Conservation (phyloP, 2,888 invertebrate genomes). For the Leucozona laternaria region DNA sequence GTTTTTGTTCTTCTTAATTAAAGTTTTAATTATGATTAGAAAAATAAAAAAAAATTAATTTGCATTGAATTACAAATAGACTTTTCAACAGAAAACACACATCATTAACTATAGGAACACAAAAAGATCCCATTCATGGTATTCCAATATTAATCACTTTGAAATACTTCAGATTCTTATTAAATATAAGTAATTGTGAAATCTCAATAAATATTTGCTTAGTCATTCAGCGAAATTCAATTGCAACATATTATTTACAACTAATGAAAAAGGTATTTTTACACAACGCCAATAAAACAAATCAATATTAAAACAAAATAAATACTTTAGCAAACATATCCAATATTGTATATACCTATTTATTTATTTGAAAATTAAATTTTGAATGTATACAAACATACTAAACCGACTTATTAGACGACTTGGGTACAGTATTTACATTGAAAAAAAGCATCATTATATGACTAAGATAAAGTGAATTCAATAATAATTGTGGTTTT, state of each 20-base stretch:
- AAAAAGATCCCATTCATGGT: slow-evolving; percentile 9
- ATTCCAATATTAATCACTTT: not conserved
- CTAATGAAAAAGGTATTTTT: not conserved
- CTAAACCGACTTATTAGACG: not conserved
- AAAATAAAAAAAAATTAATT: too few species aligned
- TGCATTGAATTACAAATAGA: not conserved
- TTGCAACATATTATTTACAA: not conserved
- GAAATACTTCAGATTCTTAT: not conserved
- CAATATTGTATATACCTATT: not conserved
- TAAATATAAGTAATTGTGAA: slow-evolving; percentile 14
- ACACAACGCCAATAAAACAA: slow-evolving; percentile 5
- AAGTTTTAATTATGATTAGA: too few species aligned
- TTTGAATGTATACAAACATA: not conserved
- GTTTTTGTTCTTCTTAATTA: too few species aligned
- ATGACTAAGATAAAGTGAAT: slow-evolving; percentile 15
- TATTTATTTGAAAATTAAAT: not conserved
- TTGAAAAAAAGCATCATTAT: not conserved
- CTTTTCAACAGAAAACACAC: not conserved
- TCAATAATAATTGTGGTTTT: not conserved
- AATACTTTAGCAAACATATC: not conserved
- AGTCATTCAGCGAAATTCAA: slow-evolving; percentile 16
- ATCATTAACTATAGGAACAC: not conserved
- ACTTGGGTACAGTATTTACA: not conserved
- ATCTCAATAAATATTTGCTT: slow-evolving; percentile 14
- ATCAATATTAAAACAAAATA: not conserved